phyloP scores from a whole-genome alignment of 2,113 vertebrate genomes.

The Thamnaconus septentrionalis region DNA sequence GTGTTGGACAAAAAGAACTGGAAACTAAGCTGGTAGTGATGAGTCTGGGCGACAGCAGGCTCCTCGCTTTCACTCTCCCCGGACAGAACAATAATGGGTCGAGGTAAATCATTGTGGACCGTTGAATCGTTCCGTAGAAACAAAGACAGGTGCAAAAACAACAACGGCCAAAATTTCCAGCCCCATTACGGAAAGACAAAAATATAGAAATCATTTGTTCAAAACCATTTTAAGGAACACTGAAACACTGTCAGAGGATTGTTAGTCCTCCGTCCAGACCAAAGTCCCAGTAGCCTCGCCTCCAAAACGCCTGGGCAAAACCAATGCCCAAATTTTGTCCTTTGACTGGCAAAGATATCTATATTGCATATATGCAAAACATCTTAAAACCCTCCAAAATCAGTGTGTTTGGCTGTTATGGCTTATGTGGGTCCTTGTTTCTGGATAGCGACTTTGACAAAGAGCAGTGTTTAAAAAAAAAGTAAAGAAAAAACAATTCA shows the following conservation, averaged over 20 bases:
- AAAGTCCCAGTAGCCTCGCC: constrained; percentile 35
- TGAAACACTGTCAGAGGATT: constrained; percentile 16
- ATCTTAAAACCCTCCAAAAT: constrained; percentile 16
- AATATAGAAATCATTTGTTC: constrained; percentile 61
- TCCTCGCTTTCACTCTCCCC: background rate
- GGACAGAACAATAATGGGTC: background rate
- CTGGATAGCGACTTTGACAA: constrained; percentile 7
- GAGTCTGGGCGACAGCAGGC: constrained; percentile 4
- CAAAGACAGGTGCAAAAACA: background rate
- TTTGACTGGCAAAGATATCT: constrained; percentile 28
- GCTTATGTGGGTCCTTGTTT: constrained; percentile 38
- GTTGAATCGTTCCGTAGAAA: background rate
- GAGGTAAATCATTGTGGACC: background rate
- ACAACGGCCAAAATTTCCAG: constrained; percentile 3
- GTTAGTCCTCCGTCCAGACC: constrained; percentile 28
- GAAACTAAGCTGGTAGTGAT: constrained; percentile 10
- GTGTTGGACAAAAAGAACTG: constrained; percentile 14
- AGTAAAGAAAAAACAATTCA: constrained; percentile 22
- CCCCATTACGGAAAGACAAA: constrained; percentile 33
- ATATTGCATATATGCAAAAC: constrained; percentile 52
- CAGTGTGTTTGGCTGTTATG: constrained; percentile 38
- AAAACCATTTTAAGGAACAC: constrained; percentile 37
- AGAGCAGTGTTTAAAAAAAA: background rate
- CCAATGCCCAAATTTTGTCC: constrained; percentile 23
- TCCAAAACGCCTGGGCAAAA: constrained; percentile 37